Base-by-base conservation (phyloP, 2,797 vertebrate genomes). In the Acestrorhynchus altus region DNA sequence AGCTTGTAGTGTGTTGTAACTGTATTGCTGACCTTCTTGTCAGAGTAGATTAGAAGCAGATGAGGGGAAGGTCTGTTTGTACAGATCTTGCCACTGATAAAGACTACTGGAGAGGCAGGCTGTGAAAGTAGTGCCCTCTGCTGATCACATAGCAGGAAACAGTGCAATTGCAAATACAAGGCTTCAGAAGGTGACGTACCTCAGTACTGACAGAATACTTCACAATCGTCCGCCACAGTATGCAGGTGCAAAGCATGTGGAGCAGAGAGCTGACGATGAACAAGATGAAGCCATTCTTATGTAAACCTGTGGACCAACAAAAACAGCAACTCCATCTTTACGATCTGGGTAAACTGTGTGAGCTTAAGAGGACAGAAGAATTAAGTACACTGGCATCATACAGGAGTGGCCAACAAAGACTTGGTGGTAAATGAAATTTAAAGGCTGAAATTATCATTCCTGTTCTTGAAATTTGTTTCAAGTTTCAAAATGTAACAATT, bases 241-340 rank as follows among this genome's bases (percentile, higher is more conserved):
- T 74, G 86, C 96, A 96, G 0, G 96, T 97, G 35, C 93, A 82
- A 35, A 95, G 83, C 97, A 99, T 98, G 93, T 99, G 94, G 52
- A 95, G 71, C 73, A 96, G 85, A 1, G 97, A 95, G 22, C 95
- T 91, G 0, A 10, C 75, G 22, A 97, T 93, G 83, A 99, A 99
- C 69, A 92, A 57, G 65, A 96, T 86, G 88, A 99, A 98, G 76
- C 94, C 94, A 6, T 90, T 88, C 88, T 97, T 94, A 0, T 99
- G 97, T 87, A 96, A 56, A 81, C 73, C 97, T 99, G 91, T 8
- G 60, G 72, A 71, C 1, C 39, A 77, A n/a, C 70, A 11, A 57
- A 4, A 76, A 89, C 67, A 94, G 76, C 40, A 26, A 24, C 15
- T 15, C 9, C 3, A 47, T 67, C 26, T 49, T 11, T 61, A 11